phyloP scores from a whole-genome alignment of 2,113 vertebrate species.

The Corydoras maculifer region DNA sequence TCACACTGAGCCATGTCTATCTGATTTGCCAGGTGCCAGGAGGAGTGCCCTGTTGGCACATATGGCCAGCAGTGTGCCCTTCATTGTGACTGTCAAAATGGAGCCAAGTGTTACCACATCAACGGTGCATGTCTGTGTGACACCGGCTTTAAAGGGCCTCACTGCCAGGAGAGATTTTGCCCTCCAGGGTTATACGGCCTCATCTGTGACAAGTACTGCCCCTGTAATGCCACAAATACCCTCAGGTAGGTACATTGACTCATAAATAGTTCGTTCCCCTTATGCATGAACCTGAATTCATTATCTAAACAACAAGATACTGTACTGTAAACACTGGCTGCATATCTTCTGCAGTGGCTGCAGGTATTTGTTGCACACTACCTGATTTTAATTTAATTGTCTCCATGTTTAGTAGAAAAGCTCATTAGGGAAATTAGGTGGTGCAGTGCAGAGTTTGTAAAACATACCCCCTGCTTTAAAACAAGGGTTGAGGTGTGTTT shows the following conservation, averaged over 20 bases:
- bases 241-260: constrained; percentile 70
- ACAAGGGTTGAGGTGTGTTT: too few species aligned
- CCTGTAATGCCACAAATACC: constrained; percentile 81
- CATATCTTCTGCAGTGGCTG: neutral
- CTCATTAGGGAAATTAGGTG: constrained; percentile 25
- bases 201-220: constrained; percentile 86
- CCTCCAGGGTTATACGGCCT: constrained; percentile 84
- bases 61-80: constrained; percentile 84
- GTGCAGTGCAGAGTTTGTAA: neutral
- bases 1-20: neutral
- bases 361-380: constrained; percentile 27
- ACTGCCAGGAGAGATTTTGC: constrained; percentile 91
- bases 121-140: constrained; percentile 87
- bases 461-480: neutral
- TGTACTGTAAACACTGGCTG: neutral
- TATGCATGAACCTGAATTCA: neutral
- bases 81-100: constrained; percentile 86
- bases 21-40: constrained; percentile 77
- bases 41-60: constrained; percentile 89
- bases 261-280: neutral
- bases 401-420: constrained; percentile 12
- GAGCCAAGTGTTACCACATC: constrained; percentile 51
- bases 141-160: constrained; percentile 85
- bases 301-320: neutral
- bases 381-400: constrained; percentile 16